Evolutionary conservation across 1,140 invertebrate species (phyloP), one percentile per base, ranked within the genome.

Genomic region (Trissolcus basalis): DNA sequence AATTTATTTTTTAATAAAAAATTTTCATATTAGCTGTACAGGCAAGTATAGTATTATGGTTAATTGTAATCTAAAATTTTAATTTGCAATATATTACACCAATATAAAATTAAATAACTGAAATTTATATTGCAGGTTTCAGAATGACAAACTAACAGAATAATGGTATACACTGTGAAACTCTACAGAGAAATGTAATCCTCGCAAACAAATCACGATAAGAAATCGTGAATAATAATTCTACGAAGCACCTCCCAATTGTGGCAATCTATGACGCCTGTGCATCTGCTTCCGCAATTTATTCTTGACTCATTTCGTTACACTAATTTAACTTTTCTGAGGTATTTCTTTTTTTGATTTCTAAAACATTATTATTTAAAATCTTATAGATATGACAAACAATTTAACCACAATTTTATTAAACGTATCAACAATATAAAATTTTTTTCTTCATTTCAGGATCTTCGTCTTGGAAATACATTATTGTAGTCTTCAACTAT

Each of bases 241-340:
- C 78, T 67, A 72, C 71, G 68, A 77, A 77, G 63, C 77, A 80
- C 79, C 79, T 80, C 64, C 73, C 67, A 80, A 80, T 78, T 78
- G 76, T 68, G 35, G 33, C 76, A 76, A 80, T 80, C 61, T 76
- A 77, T 64, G 44, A 68, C 53, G 58, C 54, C 61, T 68, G 67
- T 76, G 65, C 68, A 75, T 78, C 77, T 78, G 70, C 74, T 80
- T 81, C 79, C 79, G 79, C 79, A 81, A 77, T 81, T 79, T 69
- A 76, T 53, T 68, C 64, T 54, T 75, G 79, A 79, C 61, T 77
- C 79, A 77, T 55, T 73, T 73, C n/a, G 53, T 65, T 72, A 33
- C 19, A 54, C 48, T 72, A 77, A 77, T 77, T 71, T 41, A 68
- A 51, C 45, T 54, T 56, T 76, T 76, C 61, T 11, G 64, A 27